Base-by-base conservation (phyloP, 2,113 vertebrate genomes). In the Anolis carolinensis region DNA sequence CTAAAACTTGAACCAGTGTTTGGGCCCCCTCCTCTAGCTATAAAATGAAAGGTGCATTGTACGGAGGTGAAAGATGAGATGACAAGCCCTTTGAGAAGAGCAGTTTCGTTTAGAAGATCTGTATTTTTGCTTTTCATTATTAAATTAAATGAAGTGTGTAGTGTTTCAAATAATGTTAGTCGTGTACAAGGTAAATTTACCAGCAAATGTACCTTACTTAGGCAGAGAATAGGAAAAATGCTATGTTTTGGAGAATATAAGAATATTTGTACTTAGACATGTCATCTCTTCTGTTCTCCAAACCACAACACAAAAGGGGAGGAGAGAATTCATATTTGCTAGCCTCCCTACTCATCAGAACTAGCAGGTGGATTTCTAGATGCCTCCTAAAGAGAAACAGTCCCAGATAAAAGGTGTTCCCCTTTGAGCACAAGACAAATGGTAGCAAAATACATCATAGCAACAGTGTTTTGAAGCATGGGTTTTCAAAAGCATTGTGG, bases 91-190 rank as follows among this genome's bases (percentile, higher is more conserved):
- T 74, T 44, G 32, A 85, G 89, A 92, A 59, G 52, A 86, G 79
- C n/a, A 63, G 20, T 16, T 87, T 90, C 82, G 71, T 89, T 90
- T 23, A 11, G 20, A 91, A 73, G 84, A 73, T 83, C 39, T 84
- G 44, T 27, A 84, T 84, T 20, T 59, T 62, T 36, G 18, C 16
- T 18, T 1, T 59, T 59, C 13, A 59, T 59, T 59, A 59, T 59
- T 59, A 59, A 59, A 59, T 59, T 13, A 59, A 59, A 4, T 59
- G 0, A 59, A 52, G 52, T 1, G 11, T 13, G 18, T 16, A 16
- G 14, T 18, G 14, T 59, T 59, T 59, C 55, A 59, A 59, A 59
- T 59, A 59, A 16, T 59, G 55, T 20, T 70, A 71, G 10, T 52
- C 30, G 25, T 65, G 4, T 20, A 44, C 70, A 36, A 36, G 39